Evolutionary conservation across 2,113 vertebrate species (phyloP).

Genomic region (Chunga burmeisteri): DNA sequence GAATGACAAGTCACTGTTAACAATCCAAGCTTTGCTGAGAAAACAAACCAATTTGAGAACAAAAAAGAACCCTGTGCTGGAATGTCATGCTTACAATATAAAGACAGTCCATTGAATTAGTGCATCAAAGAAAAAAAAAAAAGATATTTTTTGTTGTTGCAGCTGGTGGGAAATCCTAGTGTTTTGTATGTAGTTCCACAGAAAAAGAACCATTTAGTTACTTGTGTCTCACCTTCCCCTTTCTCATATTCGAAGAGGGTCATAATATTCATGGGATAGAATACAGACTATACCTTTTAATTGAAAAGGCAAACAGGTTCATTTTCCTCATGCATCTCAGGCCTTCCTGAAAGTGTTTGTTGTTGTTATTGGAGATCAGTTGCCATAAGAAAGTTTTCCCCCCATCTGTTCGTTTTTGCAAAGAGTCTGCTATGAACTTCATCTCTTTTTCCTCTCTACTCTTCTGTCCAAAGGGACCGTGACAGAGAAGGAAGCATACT

Average conservation of each 20-base stretch:
- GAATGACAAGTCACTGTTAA: constrained; percentile 24
- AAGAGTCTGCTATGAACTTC: neutral
- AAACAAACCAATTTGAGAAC: neutral
- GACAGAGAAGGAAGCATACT: neutral
- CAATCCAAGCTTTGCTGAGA: neutral
- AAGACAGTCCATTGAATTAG: neutral
- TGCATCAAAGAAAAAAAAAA: constrained; percentile 30
- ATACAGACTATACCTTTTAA: neutral
- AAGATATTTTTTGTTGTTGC: neutral
- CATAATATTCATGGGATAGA: neutral
- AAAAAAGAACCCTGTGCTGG: neutral
- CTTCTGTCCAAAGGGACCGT: neutral
- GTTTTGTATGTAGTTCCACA: neutral
- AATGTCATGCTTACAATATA: neutral
- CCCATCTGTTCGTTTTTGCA: neutral
- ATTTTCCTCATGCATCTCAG: neutral
- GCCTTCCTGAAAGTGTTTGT: neutral
- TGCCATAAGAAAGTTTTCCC: neutral
- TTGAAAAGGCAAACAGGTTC: neutral
- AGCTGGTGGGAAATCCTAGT: neutral
- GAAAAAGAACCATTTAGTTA: neutral
- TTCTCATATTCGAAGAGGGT: neutral
- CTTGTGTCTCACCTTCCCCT: neutral
- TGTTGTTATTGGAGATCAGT: neutral
- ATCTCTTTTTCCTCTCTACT: neutral